These are phyloP conservation scores for Pseudomyrmex gracilis DNA, from an alignment of 1,140 invertebrate species.

Conservation along the genomic window DNA sequence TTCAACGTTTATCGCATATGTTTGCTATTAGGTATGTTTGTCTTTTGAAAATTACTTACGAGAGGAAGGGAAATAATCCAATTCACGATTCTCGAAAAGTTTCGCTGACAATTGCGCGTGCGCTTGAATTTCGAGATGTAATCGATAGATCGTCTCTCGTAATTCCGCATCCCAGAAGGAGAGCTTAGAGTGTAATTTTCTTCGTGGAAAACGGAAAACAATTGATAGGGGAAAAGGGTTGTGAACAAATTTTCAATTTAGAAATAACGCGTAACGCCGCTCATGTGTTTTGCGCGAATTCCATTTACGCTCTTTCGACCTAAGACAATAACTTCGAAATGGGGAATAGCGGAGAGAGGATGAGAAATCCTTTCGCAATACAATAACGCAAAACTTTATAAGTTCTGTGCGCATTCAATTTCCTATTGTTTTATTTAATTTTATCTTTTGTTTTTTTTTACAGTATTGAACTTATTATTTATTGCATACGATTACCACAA, in stretches of 20 bases:
- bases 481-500: background rate
- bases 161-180: constrained; percentile 2
- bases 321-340: constrained; percentile 52
- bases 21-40: background rate
- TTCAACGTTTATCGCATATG: too few species aligned
- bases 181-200: constrained; percentile 52
- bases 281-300: constrained; percentile 70
- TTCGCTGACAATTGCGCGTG: background rate
- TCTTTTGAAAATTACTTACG: background rate
- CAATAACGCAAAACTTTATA: constrained; percentile 13
- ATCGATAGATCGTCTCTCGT: constrained; percentile 22
- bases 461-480: background rate
- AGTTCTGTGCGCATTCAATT: background rate
- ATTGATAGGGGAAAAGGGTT: constrained; percentile 56
- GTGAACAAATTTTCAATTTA: constrained; percentile 73
- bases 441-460: background rate
- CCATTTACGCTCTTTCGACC: constrained; percentile 68
- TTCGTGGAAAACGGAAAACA: constrained; percentile 7
- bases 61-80: too few species aligned
- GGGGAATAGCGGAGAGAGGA: background rate
- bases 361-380: background rate
- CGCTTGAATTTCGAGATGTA: constrained; percentile 10
- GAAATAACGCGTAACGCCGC: constrained; percentile 38
- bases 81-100: background rate
- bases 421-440: background rate